These are phyloP conservation scores for Prochilodus magdalenae DNA, from an alignment of 2,113 vertebrate genomes.

Conservation along the genomic window DNA sequence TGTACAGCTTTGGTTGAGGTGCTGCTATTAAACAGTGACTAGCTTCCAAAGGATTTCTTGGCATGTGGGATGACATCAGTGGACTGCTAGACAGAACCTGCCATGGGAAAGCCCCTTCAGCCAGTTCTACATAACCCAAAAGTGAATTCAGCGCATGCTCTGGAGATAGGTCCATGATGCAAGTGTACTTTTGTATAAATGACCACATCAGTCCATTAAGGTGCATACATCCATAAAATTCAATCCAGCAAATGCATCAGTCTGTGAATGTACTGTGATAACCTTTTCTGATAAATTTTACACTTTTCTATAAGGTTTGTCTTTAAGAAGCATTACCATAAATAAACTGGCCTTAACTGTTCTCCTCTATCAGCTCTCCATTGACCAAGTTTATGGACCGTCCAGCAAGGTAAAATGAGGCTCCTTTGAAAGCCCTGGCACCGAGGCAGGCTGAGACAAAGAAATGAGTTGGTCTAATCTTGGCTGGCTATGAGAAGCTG, in stretches of 20 bases:
- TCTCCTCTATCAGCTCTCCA: neutral
- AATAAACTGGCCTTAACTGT: constrained; percentile 7
- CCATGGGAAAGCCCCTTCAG: constrained; percentile 58
- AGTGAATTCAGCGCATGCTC: constrained; percentile 39
- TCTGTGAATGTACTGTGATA: neutral
- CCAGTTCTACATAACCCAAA: constrained; percentile 53
- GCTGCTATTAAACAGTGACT: constrained; percentile 51
- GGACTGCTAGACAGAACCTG: constrained; percentile 52
- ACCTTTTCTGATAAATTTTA: neutral
- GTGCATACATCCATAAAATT: neutral
- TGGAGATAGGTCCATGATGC: constrained; percentile 10
- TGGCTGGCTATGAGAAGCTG: constrained; percentile 71
- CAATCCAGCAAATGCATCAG: neutral
- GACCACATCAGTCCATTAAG: constrained; percentile 4
- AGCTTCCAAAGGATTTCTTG: constrained; percentile 54
- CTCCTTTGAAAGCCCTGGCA: constrained; percentile 16
- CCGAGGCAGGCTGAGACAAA: constrained; percentile 55
- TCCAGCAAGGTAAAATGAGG: neutral
- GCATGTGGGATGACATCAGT: constrained; percentile 45
- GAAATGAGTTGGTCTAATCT: constrained; percentile 58
- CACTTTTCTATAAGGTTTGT: neutral
- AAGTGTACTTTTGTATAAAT: constrained; percentile 24
- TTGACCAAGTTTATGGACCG: constrained; percentile 26
- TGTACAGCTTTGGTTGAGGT: neutral
- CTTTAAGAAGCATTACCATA: neutral